Evolutionary conservation across 2,888 invertebrate species (phyloP), one percentile per base, ranked within the genome.

Genomic region (Parapristionchus giblindavisi): DNA sequence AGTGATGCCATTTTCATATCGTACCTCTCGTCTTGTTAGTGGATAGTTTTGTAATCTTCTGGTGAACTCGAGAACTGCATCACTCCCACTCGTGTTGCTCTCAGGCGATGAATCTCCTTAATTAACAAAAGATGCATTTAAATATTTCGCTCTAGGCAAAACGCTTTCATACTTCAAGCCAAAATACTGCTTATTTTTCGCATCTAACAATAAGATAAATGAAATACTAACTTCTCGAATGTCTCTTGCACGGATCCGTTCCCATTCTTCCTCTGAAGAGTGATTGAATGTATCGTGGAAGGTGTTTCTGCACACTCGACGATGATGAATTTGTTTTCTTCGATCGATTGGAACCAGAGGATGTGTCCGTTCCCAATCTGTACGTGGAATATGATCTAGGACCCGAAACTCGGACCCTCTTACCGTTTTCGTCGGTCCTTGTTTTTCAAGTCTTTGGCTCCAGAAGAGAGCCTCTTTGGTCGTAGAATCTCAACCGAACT

Each of bases 201-300:
- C 11, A 14, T 48, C 21, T 21, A 48, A 11, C 48, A 48, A 11
- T 48, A 48, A 14, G 48, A 21, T 21, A 43, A n/a, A n/a, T 24
- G 73, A 75, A 76, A 77, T 77, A 75, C 77, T 76, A 76, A 80
- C 83, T 79, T 71, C 84, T 78, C 60, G 80, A 77, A 75, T 83
- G 83, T 43, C 86, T 77, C 77, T 87, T 87, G 80, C 87, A 87
- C 8, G 87, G 87, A 78, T 87, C 86, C 6, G 84, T 84, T 65
- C 87, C 87, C 87, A 87, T 87, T 36, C 87, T 77, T n/a, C 83
- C 84, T 24, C 87, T 80, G 76, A 87, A 87, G 40, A 87, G 75
- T 27, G 84, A 85, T 70, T 87, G 86, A 34, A 87, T 86, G 77
- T 87, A 87, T 76, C 85, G 85, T 0, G 87, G 87, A 21, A 87